Percentiles rank a stretch among this genome's conserved stretches.
phyloP scores from a whole-genome alignment of 2,113 vertebrate species.

The Archilochus colubris region DNA sequence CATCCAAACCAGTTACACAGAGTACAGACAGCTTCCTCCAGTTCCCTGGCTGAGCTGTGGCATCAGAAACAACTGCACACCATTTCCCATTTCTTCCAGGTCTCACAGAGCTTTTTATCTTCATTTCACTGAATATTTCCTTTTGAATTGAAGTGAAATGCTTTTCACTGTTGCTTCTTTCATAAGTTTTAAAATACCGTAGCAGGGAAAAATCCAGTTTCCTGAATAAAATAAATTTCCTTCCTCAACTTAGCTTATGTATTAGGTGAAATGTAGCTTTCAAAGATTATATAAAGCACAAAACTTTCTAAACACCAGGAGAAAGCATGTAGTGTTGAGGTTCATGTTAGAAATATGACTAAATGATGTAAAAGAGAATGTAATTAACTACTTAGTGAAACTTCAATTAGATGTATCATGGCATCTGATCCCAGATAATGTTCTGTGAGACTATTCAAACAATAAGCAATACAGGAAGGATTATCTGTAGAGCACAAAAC shows the following conservation, averaged over 20 bases:
- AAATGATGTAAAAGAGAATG: not conserved
- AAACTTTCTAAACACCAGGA: not conserved
- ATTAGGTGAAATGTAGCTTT: not conserved
- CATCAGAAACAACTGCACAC: not conserved
- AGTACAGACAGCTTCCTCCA: not conserved
- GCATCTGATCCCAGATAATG: not conserved
- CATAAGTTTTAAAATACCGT: not conserved
- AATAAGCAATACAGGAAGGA: not conserved
- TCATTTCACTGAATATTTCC: not conserved
- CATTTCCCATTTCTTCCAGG: not conserved
- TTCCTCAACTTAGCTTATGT: not conserved
- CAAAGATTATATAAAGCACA: not conserved
- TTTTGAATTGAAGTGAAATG: not conserved
- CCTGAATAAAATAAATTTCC: not conserved
- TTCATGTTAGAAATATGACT: not conserved
- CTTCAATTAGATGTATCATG: not conserved
- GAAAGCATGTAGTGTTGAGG: not conserved
- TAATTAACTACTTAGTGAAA: not conserved
- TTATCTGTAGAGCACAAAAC: not conserved
- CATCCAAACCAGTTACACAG: not conserved
- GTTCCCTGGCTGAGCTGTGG: slow-evolving; percentile 2
- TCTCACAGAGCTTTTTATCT: not conserved
- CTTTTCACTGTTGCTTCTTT: not conserved
- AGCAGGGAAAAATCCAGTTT: not conserved
- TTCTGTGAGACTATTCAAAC: not conserved